Conservation (phyloP, 2,888 invertebrate genomes). For the Tenodera sinensis region DNA sequence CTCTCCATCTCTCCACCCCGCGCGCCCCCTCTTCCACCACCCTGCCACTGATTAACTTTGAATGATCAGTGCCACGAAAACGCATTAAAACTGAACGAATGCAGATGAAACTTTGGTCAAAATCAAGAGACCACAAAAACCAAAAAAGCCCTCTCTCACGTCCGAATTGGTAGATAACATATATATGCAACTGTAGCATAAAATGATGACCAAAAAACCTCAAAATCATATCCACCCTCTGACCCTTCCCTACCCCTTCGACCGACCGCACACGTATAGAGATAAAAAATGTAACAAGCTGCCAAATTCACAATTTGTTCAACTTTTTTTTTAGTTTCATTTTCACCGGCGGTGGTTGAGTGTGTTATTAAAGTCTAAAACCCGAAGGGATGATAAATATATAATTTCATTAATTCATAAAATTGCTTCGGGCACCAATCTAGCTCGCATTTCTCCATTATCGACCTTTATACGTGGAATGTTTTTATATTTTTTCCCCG, state of each 20-base stretch:
- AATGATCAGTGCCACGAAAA: conserved; percentile 30
- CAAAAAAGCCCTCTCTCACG: conserved; percentile 23
- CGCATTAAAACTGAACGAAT: conserved; percentile 31
- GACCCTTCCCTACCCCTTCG: not conserved
- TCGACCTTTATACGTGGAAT: conserved; percentile 15
- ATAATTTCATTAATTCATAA: conserved; percentile 30
- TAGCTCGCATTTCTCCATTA: conserved; percentile 21
- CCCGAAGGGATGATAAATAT: conserved; percentile 28
- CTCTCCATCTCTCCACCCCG: conserved; percentile 1
- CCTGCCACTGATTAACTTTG: conserved; percentile 29
- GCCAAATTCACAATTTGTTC: conserved; percentile 30
- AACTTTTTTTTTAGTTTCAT: conserved; percentile 20
- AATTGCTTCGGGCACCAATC: conserved; percentile 27
- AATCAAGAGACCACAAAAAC: conserved; percentile 31
- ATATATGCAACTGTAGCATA: conserved; percentile 19
- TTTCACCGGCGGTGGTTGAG: conserved; percentile 23
- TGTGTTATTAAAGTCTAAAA: conserved; percentile 28
- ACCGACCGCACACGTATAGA: conserved; percentile 10
- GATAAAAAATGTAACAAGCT: conserved; percentile 25
- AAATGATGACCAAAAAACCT: conserved; percentile 28
- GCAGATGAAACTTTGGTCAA: conserved; percentile 31
- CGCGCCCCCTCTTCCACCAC: conserved; percentile 1
- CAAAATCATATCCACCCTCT: conserved; percentile 27
- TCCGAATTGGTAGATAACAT: conserved; percentile 26
- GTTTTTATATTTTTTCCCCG: conserved; percentile 3